Evolutionary conservation across 2,797 vertebrate species (phyloP), one percentile per base, ranked within the genome.

Genomic region (Orientallactaga sibirica): DNA sequence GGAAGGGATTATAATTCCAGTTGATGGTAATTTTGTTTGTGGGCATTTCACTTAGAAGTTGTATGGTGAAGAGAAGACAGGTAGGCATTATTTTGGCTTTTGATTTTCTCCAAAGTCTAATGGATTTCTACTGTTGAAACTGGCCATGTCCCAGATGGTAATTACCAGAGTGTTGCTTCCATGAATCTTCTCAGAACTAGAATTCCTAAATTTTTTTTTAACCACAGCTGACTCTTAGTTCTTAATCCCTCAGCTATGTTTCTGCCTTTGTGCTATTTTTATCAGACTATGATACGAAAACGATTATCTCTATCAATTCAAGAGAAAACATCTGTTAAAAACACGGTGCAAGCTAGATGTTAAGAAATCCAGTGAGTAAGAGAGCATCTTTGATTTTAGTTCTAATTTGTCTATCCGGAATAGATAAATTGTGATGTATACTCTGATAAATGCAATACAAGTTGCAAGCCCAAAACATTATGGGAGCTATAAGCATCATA

Each of bases 321-420:
- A 96, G 92, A 5, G 92, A 96, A 95, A 91, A 55, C 27, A 77
- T 90, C 71, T 94, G 55, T 77, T 90, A 14, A 22, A 68, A 88
- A 89, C 7, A 64, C 2, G 61, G 61, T 10, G 19, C 1, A 5
- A 33, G n/a, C 4, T 74, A 61, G 29, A 61, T 62, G 86, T 88
- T 92, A 88, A 78, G 71, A 88, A 90, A 73, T 68, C 29, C 41
- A 73, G 16, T 74, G 18, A 48, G 6, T 66, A 41, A 74, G 25
- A 81, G 3, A 33, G 0, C 4, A 1, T 61, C 12, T 73, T 85
- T 58, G 7, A 25, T 89, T 90, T 10, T n/a, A 55, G 12, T 33
- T 48, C 48, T 62, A 78, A 14, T 61, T 71, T 14, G 18, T 48
- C 14, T 77, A 8, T 79, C 66, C 55, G 73, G 25, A 18, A 70